Percentiles rank a stretch among this genome's conserved stretches.
These are phyloP conservation scores for Mus spicilegus DNA, from an alignment of 2,113 vertebrate genomes.

Conservation along the genomic window DNA sequence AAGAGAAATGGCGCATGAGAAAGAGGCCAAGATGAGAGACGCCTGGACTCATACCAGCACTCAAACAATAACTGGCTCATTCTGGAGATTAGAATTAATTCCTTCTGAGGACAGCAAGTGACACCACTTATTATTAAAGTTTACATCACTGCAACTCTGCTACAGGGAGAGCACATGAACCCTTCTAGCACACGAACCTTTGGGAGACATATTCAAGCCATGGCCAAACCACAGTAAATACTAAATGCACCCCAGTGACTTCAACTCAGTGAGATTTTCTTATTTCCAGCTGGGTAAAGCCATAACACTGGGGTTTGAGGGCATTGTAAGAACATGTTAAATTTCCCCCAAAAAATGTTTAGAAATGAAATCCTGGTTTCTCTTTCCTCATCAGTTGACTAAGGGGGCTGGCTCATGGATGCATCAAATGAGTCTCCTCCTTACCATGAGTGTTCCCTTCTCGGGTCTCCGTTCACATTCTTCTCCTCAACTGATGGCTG, in stretches of 20 bases:
- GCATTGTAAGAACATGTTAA: constrained; percentile 47
- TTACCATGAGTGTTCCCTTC: not conserved
- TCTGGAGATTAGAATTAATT: not conserved
- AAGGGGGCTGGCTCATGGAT: not conserved
- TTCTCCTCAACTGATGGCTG: not conserved
- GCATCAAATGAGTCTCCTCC: not conserved
- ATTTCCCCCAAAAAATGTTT: constrained; percentile 64
- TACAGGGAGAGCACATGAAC: not conserved
- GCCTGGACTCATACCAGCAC: not conserved
- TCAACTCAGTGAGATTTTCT: constrained; percentile 39
- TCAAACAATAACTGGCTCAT: not conserved
- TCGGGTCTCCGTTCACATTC: not conserved
- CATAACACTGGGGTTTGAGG: constrained; percentile 11
- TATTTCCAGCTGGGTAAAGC: constrained; percentile 48
- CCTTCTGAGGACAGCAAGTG: not conserved
- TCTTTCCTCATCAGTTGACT: constrained; percentile 61
- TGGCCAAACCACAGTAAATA: not conserved
- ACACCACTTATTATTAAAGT: not conserved
- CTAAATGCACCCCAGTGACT: constrained; percentile 34
- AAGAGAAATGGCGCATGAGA: not conserved
- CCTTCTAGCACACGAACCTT: not conserved
- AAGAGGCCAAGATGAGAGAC: too few relatives aligned
- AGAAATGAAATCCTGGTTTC: constrained; percentile 65
- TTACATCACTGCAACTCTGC: not conserved
- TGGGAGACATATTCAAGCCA: not conserved